Base-by-base conservation (phyloP, 2,888 invertebrate species). In the Tanypteryx hageni region DNA sequence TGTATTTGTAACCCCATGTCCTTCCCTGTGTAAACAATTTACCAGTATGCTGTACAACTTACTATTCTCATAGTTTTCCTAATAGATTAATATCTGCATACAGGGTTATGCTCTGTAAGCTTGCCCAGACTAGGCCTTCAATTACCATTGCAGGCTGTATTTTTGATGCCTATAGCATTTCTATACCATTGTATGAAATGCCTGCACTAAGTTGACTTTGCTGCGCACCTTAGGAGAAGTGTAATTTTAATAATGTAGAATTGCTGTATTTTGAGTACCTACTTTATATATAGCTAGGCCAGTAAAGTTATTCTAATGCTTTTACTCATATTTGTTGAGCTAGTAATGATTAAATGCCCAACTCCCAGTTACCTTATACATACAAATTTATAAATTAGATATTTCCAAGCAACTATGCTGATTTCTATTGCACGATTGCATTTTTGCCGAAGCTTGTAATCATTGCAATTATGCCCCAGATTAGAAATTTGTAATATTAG, bases 391-490 rank as follows among this genome's bases (percentile, higher is more conserved):
- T 27, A 76, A 89, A 61, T 89, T 89, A 89, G 89, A 89, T 64
- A 56, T 13, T n/a, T 68, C 13, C 18, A 44, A 89, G 89, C 68
- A 89, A 68, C 44, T 68, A 64, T 68, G 68, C 89, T 64, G 61
- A 89, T n/a, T 44, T 89, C 44, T 64, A 76, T 64, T 89, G 89
- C 89, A 89, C 89, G 89, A 89, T 44, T 89, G 89, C 89, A 89
- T 89, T 68, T 89, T 64, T 89, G 89, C 61, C 89, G 64, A 89
- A 89, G 89, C 89, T 89, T 89, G 18, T 61, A 59, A 89, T 64
- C 64, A 89, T 89, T 89, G 89, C 89, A 89, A 44, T 22, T 18
- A 68, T 89, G 89, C 89, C 68, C 89, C 61, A 64, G 44, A 61
- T 31, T 89, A 89, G 61, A 89, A 44, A 89, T 16, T 64, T 89